Evolutionary conservation across 2,888 invertebrate species (phyloP), one percentile per base, ranked within the genome.

Genomic region (Teleiodes luculella): DNA sequence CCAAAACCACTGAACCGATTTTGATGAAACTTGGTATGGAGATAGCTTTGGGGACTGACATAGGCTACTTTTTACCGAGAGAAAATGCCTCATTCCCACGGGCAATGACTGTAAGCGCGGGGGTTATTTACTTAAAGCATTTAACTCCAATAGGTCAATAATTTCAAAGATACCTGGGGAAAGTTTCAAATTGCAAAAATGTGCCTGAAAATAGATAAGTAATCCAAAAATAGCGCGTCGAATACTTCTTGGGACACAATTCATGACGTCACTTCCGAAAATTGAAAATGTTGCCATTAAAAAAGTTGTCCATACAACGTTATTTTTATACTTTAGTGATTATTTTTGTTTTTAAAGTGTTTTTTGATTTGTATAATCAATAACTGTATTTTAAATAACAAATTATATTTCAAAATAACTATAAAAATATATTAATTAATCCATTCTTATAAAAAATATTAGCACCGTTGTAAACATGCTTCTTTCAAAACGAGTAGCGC

Each of bases 181-280:
- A 74, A 81, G 87, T 87, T 86, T 88, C 86, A 78, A 78, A 81
- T 87, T 86, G 86, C 86, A 86, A 83, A 83, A 85, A 84, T 77
- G 80, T 80, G 82, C 74, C 80, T 79, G 74, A 82, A 88, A 88
- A 88, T 89, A 88, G 76, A 57, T 79, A 74, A 76, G 75, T 75
- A 74, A 77, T 82, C 88, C 87, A 87, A 87, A 89, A 88, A 89
- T 89, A 89, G 88, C 83, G 86, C 87, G 77, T 67, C 64, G 65
- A 71, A 70, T 65, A 64, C 64, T 72, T 68, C 65, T 63, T 65
- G 57, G 47, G 56, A 11, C 48, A 41, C 11, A 16, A 10, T 24
- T 4, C 33, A 53, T 67, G 63, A 78, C 84, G 83, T 83, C 79
- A 86, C 65, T 65, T 87, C 88, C 86, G 70, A 60, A 63, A 60